Conservation (phyloP, 1,140 invertebrate genomes). For the Drosophila littoralis region DNA sequence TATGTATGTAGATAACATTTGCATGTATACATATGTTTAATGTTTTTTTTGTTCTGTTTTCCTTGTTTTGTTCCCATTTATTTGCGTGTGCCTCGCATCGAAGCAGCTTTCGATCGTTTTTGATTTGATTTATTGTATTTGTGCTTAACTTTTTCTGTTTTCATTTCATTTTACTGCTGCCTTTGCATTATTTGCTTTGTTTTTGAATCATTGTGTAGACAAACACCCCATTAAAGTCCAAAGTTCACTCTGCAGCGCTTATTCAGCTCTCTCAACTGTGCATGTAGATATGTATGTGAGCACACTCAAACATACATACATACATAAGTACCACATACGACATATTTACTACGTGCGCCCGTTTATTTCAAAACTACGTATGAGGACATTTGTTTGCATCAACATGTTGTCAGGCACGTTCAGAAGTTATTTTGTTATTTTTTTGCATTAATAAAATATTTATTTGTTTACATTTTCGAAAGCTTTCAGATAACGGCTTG, state of each 20-base stretch:
- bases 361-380: conserved; percentile 7
- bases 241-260: conserved; percentile 48
- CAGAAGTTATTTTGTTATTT: conserved; percentile 3
- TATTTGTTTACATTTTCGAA: conserved; percentile 26
- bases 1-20: not conserved
- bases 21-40: no score
- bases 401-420: conserved; percentile 66
- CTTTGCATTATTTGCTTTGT: conserved; percentile 29
- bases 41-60: conserved; percentile 13
- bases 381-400: not conserved
- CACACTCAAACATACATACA: not conserved
- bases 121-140: conserved; percentile 46
- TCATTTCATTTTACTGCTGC: conserved; percentile 3
- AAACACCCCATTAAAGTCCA: conserved; percentile 46
- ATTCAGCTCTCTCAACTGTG: not conserved
- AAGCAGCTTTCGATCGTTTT: conserved; percentile 26
- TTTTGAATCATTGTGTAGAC: conserved; percentile 36
- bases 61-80: conserved; percentile 8
- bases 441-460: conserved; percentile 6
- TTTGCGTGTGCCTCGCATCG: conserved; percentile 15
- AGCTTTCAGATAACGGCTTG: conserved; percentile 13
- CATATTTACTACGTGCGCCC: not conserved
- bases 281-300: conserved; percentile 5
- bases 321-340: conserved; percentile 13
- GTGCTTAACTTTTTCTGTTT: conserved; percentile 4